A percentile compares a stretch with the other conserved stretches of the same genome.
Evolutionary conservation across 2,113 vertebrate species (phyloP).

Genomic region (Hymenochirus boettgeri): DNA sequence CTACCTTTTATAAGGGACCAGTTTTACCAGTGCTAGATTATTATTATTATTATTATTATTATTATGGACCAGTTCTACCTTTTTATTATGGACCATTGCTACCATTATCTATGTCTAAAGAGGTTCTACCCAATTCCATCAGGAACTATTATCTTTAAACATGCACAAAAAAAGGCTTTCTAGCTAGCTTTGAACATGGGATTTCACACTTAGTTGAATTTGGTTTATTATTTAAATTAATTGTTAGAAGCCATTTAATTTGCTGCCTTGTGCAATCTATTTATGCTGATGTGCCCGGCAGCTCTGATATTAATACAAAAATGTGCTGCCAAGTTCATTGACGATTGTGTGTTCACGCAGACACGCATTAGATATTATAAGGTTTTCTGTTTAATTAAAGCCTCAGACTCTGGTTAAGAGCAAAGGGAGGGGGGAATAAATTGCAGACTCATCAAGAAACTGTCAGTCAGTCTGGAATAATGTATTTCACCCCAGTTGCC

Average conservation of each 20-base stretch:
- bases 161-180: too few relatives aligned
- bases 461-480: constrained; percentile 17
- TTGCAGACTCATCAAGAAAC: constrained; percentile 3
- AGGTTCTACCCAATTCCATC: too few relatives aligned
- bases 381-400: constrained; percentile 30
- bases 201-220: constrained; percentile 34
- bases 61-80: too few relatives aligned
- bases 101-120: too few relatives aligned
- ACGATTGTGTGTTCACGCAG: constrained; percentile 14
- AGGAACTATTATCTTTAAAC: too few relatives aligned
- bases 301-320: constrained; percentile 24
- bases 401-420: not conserved
- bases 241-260: constrained; percentile 35
- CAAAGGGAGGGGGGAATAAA: constrained; percentile 1
- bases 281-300: constrained; percentile 32
- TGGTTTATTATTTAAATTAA: constrained; percentile 39
- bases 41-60: too few relatives aligned
- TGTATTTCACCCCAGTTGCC: constrained; percentile 4
- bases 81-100: too few relatives aligned
- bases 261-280: constrained; percentile 16
- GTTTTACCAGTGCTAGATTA: too few relatives aligned
- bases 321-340: constrained; percentile 26
- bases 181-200: not conserved
- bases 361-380: constrained; percentile 17
- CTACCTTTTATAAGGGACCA: too few relatives aligned